phyloP scores from a whole-genome alignment of 37 sponge, comb jelly and placozoan species.

The Spongilla lacustris region DNA sequence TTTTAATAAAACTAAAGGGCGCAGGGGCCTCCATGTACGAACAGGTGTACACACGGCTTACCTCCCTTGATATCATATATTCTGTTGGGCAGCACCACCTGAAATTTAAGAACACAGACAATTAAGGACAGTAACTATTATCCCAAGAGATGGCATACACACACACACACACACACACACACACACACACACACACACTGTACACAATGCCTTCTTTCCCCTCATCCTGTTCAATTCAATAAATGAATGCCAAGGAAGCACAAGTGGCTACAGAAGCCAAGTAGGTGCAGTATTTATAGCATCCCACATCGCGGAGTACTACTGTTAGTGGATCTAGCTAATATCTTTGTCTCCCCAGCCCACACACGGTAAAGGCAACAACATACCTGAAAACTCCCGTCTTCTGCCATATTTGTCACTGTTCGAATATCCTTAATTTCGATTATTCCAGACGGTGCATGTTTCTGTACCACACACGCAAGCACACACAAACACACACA shows the following conservation, averaged over 20 bases:
- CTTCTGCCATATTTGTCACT: conserved; percentile 22
- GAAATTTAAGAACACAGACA: not conserved
- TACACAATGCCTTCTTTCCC: no score
- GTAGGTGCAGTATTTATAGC: no score
- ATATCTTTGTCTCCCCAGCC: not conserved
- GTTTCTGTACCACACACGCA: conserved; percentile 37
- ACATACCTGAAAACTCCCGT: conserved; percentile 53
- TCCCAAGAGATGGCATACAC: not conserved
- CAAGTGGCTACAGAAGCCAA: not conserved
- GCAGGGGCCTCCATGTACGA: no score
- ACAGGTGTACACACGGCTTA: conserved; percentile 10
- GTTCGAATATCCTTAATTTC: conserved; percentile 48
- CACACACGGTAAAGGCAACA: not conserved
- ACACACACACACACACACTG: conserved; percentile 1
- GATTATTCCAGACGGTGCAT: conserved; percentile 56
- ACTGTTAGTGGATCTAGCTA: not conserved
- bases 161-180: not conserved
- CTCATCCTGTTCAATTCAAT: no score
- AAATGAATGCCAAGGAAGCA: no score
- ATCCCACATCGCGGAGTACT: not conserved
- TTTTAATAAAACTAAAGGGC: no score
- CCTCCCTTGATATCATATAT: conserved; percentile 68
- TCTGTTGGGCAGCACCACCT: conserved; percentile 49
- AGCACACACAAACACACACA: conserved; percentile 18
- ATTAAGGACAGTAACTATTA: no score